These are phyloP conservation scores for Crenichthys baileyi DNA, from an alignment of 2,797 vertebrate species.

Conservation along the genomic window DNA sequence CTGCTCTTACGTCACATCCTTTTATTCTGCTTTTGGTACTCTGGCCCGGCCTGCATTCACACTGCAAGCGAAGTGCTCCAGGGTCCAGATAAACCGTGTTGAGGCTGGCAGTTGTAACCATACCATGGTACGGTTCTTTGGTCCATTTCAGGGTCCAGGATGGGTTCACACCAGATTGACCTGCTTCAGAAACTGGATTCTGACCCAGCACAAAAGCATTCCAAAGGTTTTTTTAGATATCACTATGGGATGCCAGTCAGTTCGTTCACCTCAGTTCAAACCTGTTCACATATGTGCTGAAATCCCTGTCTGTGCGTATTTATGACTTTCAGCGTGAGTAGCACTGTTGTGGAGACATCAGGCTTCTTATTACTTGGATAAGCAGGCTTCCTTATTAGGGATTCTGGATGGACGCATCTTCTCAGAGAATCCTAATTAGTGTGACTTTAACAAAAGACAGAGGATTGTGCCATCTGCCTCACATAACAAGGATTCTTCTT, in stretches of 20 bases:
- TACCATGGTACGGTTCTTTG: too few relatives aligned
- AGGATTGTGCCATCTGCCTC: constrained; percentile 90
- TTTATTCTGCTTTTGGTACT: too few relatives aligned
- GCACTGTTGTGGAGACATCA: constrained; percentile 77
- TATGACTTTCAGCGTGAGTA: constrained; percentile 82
- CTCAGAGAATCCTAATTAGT: constrained; percentile 93
- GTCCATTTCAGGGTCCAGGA: too few relatives aligned
- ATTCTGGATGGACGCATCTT: constrained; percentile 85
- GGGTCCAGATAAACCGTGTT: too few relatives aligned
- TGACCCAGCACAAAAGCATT: too few relatives aligned
- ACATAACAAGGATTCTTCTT: constrained; percentile 85
- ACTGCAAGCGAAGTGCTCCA: too few relatives aligned
- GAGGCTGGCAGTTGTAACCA: too few relatives aligned
- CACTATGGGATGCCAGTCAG: background rate
- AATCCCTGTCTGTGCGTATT: constrained; percentile 58
- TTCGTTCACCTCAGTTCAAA: background rate
- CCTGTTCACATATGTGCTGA: constrained; percentile 34
- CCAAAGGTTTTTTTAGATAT: too few relatives aligned
- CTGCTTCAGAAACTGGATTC: too few relatives aligned
- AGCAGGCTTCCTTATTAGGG: constrained; percentile 85
- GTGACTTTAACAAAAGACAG: constrained; percentile 88
- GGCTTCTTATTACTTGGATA: constrained; percentile 83
- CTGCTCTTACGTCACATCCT: too few relatives aligned
- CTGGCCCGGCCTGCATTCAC: too few relatives aligned
- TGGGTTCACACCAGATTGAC: too few relatives aligned